Conservation (phyloP, 2,888 invertebrate species). For the Heliconius aoede region DNA sequence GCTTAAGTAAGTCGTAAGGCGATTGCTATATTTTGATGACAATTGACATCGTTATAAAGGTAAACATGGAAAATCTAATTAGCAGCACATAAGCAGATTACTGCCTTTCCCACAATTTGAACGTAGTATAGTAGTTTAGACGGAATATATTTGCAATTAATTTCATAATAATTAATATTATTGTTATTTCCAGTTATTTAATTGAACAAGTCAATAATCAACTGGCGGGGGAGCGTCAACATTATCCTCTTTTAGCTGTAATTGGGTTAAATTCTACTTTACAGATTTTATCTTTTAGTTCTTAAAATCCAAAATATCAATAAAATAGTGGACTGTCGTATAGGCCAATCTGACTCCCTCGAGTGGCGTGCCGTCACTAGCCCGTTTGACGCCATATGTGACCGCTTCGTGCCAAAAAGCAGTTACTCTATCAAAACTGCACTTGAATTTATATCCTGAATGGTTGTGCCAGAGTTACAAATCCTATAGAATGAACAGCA, state of each 20-base stretch:
- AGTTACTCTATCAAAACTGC: constrained; percentile 54
- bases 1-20: neutral
- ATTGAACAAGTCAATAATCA: constrained; percentile 10
- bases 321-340: constrained; percentile 67
- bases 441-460: constrained; percentile 61
- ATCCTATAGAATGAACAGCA: constrained; percentile 53
- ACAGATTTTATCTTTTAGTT: constrained; percentile 52
- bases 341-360: constrained; percentile 78
- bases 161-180: constrained; percentile 46
- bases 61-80: constrained; percentile 73
- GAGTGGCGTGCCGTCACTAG: constrained; percentile 80
- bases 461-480: constrained; percentile 59
- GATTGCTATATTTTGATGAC: constrained; percentile 61
- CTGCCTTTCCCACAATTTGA: constrained; percentile 60
- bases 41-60: constrained; percentile 65
- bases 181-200: constrained; percentile 16
- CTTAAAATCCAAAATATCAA: constrained; percentile 60
- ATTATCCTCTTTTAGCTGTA: constrained; percentile 8
- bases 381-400: constrained; percentile 82
- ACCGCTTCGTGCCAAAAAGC: constrained; percentile 58
- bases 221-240: neutral
- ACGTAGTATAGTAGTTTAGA: constrained; percentile 67
- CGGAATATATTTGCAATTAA: constrained; percentile 64
- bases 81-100: constrained; percentile 67
- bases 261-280: neutral